Percentiles rank a stretch among this genome's conserved stretches.
Conservation (phyloP, 2,797 vertebrate genomes). For the Gymnothorax javanicus region DNA sequence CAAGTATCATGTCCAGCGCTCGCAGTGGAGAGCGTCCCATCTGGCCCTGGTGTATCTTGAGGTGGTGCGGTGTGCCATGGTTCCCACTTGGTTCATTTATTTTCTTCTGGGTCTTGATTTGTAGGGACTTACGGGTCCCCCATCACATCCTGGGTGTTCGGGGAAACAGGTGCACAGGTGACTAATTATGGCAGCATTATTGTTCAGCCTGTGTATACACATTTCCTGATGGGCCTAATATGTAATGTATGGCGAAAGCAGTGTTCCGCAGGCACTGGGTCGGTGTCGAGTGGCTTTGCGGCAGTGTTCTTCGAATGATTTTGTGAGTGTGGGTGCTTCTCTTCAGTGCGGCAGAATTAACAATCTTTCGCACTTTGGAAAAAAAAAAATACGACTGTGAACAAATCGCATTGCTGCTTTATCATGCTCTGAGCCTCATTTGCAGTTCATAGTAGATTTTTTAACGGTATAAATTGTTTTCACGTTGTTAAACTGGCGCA, state of each 20-base stretch:
- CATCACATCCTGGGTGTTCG: slow-evolving; percentile 43
- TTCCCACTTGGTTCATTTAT: slow-evolving; percentile 12
- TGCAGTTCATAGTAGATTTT: slow-evolving; percentile 47
- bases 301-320: background rate
- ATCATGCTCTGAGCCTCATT: slow-evolving; percentile 66
- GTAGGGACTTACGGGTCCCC: slow-evolving; percentile 40
- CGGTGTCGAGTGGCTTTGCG: background rate
- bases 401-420: slow-evolving; percentile 63
- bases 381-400: slow-evolving; percentile 55
- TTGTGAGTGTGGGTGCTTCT: background rate
- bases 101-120: slow-evolving; percentile 3
- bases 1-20: background rate
- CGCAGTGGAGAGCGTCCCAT: background rate
- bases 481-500: slow-evolving; percentile 62
- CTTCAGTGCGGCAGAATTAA: background rate
- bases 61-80: background rate
- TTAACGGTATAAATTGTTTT: slow-evolving; percentile 65
- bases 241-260: background rate
- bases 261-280: background rate
- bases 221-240: slow-evolving; percentile 49
- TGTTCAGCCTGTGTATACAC: slow-evolving; percentile 18
- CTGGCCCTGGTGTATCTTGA: background rate
- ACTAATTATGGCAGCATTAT: slow-evolving; percentile 25
- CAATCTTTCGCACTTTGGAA: background rate
- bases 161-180: slow-evolving; percentile 49